Percentiles rank a stretch among this genome's conserved stretches.
phyloP scores from a whole-genome alignment of 2,113 vertebrate genomes.

The Phainopepla nitens region DNA sequence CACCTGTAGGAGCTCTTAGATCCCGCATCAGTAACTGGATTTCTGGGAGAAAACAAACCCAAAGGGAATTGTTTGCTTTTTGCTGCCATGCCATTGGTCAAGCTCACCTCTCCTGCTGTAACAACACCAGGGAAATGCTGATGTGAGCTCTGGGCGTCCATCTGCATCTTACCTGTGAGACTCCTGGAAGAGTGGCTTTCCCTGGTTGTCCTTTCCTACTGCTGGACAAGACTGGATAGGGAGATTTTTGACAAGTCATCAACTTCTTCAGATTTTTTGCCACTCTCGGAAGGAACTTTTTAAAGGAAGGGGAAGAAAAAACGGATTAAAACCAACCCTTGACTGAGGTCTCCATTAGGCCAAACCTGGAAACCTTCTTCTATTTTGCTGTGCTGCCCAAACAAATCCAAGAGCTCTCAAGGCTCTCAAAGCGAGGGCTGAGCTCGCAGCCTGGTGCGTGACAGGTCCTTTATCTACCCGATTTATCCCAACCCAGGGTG shows the following conservation, averaged over 20 bases:
- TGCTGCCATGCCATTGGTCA: neutral
- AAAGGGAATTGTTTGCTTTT: neutral
- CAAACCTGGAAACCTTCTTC: neutral
- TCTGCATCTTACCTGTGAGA: neutral
- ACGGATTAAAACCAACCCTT: neutral
- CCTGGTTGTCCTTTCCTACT: neutral
- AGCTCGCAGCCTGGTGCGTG: neutral
- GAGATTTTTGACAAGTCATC: neutral
- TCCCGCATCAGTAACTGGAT: neutral
- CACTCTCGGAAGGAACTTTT: neutral
- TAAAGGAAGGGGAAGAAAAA: neutral
- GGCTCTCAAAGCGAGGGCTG: neutral
- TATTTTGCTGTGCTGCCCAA: neutral
- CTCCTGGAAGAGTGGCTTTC: neutral
- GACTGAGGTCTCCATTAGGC: neutral
- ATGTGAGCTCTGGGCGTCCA: neutral
- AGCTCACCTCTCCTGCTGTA: neutral
- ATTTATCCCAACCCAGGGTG: neutral
- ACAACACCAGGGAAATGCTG: neutral
- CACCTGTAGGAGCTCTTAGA: neutral
- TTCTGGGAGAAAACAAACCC: neutral
- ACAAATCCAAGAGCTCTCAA: neutral
- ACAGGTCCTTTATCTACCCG: neutral
- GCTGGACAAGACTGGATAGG: neutral
- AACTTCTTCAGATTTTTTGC: neutral